Base-by-base conservation (phyloP, 1,140 invertebrate genomes). In the Conus ventricosus region DNA sequence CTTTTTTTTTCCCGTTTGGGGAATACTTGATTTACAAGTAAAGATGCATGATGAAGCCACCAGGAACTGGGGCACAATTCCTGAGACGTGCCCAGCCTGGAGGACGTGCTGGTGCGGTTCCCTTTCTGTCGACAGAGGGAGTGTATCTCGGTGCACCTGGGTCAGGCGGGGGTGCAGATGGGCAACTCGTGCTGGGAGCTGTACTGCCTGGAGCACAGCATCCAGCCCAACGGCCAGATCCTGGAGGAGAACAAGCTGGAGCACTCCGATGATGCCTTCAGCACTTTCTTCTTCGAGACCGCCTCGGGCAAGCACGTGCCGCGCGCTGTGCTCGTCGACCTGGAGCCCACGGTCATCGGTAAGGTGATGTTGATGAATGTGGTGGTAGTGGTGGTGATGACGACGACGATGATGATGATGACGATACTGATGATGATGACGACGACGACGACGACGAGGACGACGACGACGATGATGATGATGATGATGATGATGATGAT, bases 281-380 rank as follows among this genome's bases (percentile, higher is more conserved):
- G 97, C 94, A 98, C 97, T 15, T 98, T 98, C 95, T 98, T 98
- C 96, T 97, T 97, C 91, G 98, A 98, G 95, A 98, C 97, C 51
- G 97, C 97, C 27, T 95, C 96, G 54, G 87, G 87, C 55, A 88
- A 88, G 81, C 87, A 88, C 80, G 87, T 88, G 55, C 87, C 87
- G n/a, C 78, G 87, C 17, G 87, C 78, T 39, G 71, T 88, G 51
- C 78, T 88, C 20, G 87, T 88, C 20, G 87, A 88, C 63, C 63
- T 88, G 13, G 87, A 88, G 51, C 87, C 87, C 11, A 82, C 87
- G 39, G 87, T 88, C 23, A 57, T 88, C 23, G 82, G 82, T 84
- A 25, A 25, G 55, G 76, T 23, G 5, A 25, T 23, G 76, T 0
- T 23, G 71, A 75, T 8, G 23, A 25, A 8, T n/a, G 15, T 75